These are phyloP conservation scores for Nematostella vectensis DNA, from an alignment of 92 coral and sea anemone species.

Conservation along the genomic window DNA sequence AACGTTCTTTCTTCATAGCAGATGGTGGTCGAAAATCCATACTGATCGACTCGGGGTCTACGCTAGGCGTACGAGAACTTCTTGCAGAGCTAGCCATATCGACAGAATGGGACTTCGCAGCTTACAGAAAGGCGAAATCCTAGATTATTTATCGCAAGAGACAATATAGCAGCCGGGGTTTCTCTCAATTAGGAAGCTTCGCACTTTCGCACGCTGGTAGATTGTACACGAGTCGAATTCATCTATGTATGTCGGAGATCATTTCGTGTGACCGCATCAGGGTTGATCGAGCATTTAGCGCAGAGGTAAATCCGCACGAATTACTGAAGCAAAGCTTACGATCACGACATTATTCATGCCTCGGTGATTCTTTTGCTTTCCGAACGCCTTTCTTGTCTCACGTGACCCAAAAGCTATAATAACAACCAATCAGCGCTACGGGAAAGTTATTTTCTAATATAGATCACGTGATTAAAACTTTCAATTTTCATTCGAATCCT, in stretches of 20 bases:
- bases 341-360: not conserved
- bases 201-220: too few relatives aligned
- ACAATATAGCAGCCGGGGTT: too few relatives aligned
- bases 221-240: too few relatives aligned
- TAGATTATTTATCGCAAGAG: constrained; percentile 22
- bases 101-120: constrained; percentile 38
- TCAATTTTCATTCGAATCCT: too few relatives aligned
- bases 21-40: constrained; percentile 61
- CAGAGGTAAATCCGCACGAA: constrained; percentile 2
- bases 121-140: too few relatives aligned
- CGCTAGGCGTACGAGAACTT: constrained; percentile 51
- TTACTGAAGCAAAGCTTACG: not conserved
- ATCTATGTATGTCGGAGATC: too few relatives aligned
- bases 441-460: constrained; percentile 6
- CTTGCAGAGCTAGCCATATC: constrained; percentile 53
- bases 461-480: constrained; percentile 4
- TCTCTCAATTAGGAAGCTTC: too few relatives aligned
- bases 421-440: constrained; percentile 48
- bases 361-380: constrained; percentile 2
- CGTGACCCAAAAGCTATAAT: constrained; percentile 38
- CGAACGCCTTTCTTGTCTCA: constrained; percentile 58
- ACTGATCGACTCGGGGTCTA: constrained; percentile 71
- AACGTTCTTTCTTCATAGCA: constrained; percentile 87
- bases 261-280: not conserved
- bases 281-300: not conserved